Conservation (phyloP, 1,140 invertebrate species). For the Orchesella cincta region DNA sequence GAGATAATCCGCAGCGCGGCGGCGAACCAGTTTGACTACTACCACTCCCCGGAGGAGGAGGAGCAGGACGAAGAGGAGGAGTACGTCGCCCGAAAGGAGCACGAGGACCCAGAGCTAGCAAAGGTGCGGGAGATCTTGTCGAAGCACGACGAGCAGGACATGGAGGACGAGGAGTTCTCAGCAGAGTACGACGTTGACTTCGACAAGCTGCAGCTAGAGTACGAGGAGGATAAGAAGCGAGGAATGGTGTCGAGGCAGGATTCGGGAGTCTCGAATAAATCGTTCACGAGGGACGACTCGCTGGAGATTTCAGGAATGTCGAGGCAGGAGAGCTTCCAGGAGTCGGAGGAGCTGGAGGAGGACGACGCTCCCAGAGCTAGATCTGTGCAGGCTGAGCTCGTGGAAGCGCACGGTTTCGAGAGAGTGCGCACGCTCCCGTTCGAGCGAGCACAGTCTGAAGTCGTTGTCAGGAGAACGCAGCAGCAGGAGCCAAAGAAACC, state of each 20-base stretch:
- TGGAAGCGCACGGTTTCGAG: background rate
- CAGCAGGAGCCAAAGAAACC: too few species aligned
- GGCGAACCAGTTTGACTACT: background rate
- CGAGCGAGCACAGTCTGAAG: background rate
- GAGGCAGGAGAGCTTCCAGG: background rate
- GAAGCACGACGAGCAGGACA: conserved; percentile 10
- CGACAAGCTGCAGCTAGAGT: conserved; percentile 37
- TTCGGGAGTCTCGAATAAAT: background rate
- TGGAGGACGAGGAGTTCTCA: conserved; percentile 5
- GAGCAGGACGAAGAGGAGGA: conserved; percentile 1
- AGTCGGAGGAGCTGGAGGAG: conserved; percentile 3
- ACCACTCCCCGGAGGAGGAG: background rate
- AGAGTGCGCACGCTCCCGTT: background rate
- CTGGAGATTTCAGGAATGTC: background rate
- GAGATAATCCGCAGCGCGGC: conserved; percentile 9
- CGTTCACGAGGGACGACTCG: background rate
- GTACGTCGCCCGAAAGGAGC: background rate
- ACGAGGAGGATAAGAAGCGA: conserved; percentile 28
- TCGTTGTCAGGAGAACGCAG: background rate
- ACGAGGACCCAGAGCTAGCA: background rate
- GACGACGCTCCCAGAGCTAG: background rate
- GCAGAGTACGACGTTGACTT: conserved; percentile 21
- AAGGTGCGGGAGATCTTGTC: background rate
- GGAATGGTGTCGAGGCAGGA: background rate
- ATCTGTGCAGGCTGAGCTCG: background rate